phyloP scores from a whole-genome alignment of 2,888 invertebrate genomes.

The Drosophila robusta region DNA sequence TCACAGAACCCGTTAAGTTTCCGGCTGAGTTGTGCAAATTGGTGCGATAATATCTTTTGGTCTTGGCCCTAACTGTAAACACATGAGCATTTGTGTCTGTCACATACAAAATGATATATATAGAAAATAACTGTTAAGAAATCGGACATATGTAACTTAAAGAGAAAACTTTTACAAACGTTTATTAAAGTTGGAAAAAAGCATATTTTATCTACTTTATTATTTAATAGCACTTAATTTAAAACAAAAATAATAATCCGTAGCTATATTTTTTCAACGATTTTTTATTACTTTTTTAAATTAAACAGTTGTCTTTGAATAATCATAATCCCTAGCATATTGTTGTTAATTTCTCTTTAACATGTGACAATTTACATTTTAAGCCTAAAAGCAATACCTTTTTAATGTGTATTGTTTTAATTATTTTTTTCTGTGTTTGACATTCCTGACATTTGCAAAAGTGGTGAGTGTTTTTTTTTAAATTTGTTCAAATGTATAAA shows the following conservation, averaged over 20 bases:
- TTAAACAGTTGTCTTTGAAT: conserved; percentile 4
- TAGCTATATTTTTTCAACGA: no score
- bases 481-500: not conserved
- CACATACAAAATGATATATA: conserved; percentile 10
- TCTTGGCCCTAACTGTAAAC: not conserved
- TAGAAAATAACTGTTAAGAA: not conserved
- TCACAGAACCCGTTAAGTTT: conserved; percentile 50
- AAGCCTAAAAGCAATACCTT: conserved; percentile 13
- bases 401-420: conserved; percentile 12
- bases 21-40: conserved; percentile 49
- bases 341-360: conserved; percentile 17
- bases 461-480: conserved; percentile 1
- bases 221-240: not conserved
- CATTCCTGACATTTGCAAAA: conserved; percentile 1
- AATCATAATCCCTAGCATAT: conserved; percentile 33
- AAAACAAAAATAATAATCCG: not conserved
- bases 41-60: conserved; percentile 32
- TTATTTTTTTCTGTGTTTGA: not conserved
- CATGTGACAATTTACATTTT: conserved; percentile 10
- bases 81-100: conserved; percentile 8
- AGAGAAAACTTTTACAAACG: no score
- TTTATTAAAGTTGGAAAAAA: not conserved
- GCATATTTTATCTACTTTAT: not conserved
- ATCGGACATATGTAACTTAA: no score
- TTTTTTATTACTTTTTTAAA: not conserved